A percentile compares a stretch with the other conserved stretches of the same genome.
Evolutionary conservation across 2,888 invertebrate genomes (phyloP).

Genomic region (Herminia tarsipennalis): DNA sequence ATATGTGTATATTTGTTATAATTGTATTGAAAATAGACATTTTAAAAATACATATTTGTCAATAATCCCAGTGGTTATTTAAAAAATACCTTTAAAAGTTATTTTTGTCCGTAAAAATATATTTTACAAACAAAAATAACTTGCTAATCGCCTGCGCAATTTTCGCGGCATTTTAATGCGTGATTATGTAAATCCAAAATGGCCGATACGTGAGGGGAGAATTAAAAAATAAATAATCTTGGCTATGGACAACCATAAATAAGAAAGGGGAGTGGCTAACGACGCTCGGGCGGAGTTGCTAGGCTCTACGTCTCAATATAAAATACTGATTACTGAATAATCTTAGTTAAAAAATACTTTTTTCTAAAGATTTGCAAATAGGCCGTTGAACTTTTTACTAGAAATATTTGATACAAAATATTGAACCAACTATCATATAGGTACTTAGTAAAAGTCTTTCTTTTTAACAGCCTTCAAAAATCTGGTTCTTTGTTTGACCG

Average conservation of each 20-base stretch:
- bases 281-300: conserved; percentile 29
- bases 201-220: conserved; percentile 19
- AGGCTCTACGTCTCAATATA: conserved; percentile 31
- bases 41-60: neutral
- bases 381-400: too few species aligned
- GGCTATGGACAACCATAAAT: conserved; percentile 34
- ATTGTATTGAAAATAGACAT: too few species aligned
- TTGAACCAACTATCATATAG: too few species aligned
- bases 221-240: conserved; percentile 21
- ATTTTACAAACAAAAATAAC: neutral
- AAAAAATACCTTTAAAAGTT: too few species aligned
- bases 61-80: too few species aligned
- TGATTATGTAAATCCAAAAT: conserved; percentile 36
- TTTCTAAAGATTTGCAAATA: neutral
- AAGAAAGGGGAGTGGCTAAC: conserved; percentile 38
- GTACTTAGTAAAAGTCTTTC: too few species aligned
- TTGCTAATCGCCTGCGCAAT: conserved; percentile 21
- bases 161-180: conserved; percentile 13
- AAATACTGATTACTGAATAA: conserved; percentile 29
- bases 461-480: too few species aligned
- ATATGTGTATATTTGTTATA: too few species aligned
- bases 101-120: too few species aligned
- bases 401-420: too few species aligned
- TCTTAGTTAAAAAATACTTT: conserved; percentile 12
- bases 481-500: too few species aligned